These are phyloP conservation scores for Empidonax traillii DNA, from an alignment of 2,113 vertebrate genomes.

Conservation along the genomic window DNA sequence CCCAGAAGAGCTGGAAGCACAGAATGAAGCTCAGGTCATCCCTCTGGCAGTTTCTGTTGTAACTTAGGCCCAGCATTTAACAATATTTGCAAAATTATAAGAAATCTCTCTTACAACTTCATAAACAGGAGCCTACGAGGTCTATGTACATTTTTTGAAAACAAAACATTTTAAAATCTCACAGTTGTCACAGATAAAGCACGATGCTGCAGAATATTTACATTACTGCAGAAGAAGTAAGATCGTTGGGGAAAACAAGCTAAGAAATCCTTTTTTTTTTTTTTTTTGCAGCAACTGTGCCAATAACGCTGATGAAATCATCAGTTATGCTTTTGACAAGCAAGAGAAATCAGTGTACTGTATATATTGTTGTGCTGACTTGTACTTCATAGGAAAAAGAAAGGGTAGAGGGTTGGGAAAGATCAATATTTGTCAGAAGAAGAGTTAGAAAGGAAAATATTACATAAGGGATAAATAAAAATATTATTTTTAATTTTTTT, in stretches of 20 bases:
- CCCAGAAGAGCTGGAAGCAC: not conserved
- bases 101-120: not conserved
- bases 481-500: not conserved
- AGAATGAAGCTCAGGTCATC: not conserved
- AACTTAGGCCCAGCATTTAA: not conserved
- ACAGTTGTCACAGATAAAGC: not conserved
- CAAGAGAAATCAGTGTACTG: not conserved
- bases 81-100: not conserved
- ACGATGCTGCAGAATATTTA: not conserved
- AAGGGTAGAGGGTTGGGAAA: not conserved
- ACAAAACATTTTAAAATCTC: not conserved
- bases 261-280: not conserved
- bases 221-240: not conserved
- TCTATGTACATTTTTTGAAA: not conserved
- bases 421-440: not conserved
- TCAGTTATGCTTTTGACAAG: conserved; percentile 11
- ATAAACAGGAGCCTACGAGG: not conserved
- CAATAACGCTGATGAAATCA: conserved; percentile 37
- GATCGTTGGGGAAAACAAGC: conserved; percentile 10
- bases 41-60: not conserved
- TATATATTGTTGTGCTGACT: not conserved
- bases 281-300: not conserved
- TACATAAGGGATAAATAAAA: not conserved
- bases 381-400: not conserved
- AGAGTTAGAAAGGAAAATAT: not conserved